These are phyloP conservation scores for Bursaphelenchus okinawaensis DNA, from an alignment of 2,888 invertebrate genomes.

Conservation along the genomic window DNA sequence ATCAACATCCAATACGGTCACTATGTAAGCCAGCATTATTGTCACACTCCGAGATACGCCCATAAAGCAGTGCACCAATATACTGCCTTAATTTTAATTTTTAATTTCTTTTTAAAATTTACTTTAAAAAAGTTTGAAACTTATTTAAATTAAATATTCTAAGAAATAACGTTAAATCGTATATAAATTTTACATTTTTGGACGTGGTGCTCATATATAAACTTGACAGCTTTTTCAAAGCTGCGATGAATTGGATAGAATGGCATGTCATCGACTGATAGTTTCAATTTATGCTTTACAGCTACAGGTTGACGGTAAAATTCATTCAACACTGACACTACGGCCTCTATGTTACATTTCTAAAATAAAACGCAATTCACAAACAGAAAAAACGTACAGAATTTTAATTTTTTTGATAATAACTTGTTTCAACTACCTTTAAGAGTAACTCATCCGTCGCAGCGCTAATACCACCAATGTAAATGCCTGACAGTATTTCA, in stretches of 20 bases:
- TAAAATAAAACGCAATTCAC: neutral
- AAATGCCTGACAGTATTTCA: conserved; percentile 21
- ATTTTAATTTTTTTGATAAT: neutral
- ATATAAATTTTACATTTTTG: conserved; percentile 22
- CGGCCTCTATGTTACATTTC: neutral
- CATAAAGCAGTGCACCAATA: conserved; percentile 43
- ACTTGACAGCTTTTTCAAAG: conserved; percentile 25
- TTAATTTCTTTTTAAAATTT: neutral
- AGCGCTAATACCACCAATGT: conserved; percentile 19
- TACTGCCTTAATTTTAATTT: conserved; percentile 22
- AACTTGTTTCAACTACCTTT: conserved; percentile 8
- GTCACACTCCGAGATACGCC: conserved; percentile 41
- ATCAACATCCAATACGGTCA: conserved; percentile 26
- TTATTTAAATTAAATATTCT: too few relatives aligned
- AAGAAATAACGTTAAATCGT: too few relatives aligned
- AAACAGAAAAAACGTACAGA: too few relatives aligned
- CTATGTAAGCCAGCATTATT: conserved; percentile 38
- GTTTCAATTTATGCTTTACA: neutral
- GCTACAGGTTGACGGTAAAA: neutral
- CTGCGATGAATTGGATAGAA: conserved; percentile 18
- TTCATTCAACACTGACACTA: neutral
- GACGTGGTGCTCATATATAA: conserved; percentile 28
- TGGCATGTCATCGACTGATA: conserved; percentile 15
- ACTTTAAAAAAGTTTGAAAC: too few relatives aligned
- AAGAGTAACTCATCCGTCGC: conserved; percentile 17